Evolutionary conservation across 2,888 invertebrate species (phyloP).

Genomic region (Lasiommata megera): DNA sequence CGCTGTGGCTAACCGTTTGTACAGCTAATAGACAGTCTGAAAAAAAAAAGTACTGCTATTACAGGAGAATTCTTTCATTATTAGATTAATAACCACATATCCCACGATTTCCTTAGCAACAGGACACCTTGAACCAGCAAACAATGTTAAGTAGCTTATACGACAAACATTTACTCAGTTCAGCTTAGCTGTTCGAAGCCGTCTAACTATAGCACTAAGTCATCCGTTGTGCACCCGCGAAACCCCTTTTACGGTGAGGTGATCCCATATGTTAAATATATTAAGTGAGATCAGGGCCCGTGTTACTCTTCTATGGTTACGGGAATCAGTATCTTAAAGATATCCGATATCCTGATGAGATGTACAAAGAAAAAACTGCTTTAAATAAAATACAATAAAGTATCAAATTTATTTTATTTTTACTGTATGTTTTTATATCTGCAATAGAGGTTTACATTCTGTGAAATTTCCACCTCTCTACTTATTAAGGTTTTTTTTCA

Average conservation of each 20-base stretch:
- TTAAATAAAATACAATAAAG: too few relatives aligned
- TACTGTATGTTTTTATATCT: too few relatives aligned
- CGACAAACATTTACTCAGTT: not conserved
- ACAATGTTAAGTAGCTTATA: not conserved
- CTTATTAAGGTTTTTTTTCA: too few relatives aligned
- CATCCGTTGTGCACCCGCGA: conserved; percentile 8
- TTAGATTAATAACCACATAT: not conserved
- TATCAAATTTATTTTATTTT: too few relatives aligned
- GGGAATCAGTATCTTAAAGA: too few relatives aligned
- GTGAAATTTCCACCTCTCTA: too few relatives aligned
- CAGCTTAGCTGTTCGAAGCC: conserved; percentile 13
- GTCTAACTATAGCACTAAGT: conserved; percentile 14
- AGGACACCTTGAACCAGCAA: not conserved
- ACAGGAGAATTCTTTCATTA: not conserved
- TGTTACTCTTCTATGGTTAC: not conserved
- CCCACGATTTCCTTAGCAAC: not conserved
- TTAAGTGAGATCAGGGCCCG: not conserved
- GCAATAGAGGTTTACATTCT: too few relatives aligned
- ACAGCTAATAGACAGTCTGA: too few relatives aligned
- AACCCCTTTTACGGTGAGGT: conserved; percentile 9
- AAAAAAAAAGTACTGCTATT: too few relatives aligned
- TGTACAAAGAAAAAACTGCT: too few relatives aligned
- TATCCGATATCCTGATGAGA: too few relatives aligned
- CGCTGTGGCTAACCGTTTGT: too few relatives aligned
- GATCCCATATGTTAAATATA: not conserved